Evolutionary conservation across 2,113 vertebrate species (phyloP), one percentile per base, ranked within the genome.

Genomic region (Periophthalmodon schlosseri): DNA sequence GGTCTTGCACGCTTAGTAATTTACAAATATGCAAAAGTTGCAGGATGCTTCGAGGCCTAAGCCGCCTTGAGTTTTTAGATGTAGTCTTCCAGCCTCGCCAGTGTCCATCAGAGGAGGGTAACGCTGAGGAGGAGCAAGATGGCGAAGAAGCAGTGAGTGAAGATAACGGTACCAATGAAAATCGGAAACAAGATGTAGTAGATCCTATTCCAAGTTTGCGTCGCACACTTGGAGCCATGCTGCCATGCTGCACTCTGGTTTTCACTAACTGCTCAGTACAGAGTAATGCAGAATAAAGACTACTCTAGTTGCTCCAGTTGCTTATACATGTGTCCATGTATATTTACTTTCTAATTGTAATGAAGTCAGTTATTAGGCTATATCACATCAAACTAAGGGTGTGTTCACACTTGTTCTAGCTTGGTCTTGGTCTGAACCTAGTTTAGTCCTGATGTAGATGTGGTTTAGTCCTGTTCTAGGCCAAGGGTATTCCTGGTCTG

Each of bases 261-360:
- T 93, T 93, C 73, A 94, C 85, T n/a, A 83, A 91, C 47, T 94
- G 93, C 81, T 89, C 88, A 2, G 83, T 92, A 82, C 88, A 90
- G 68, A 74, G 85, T n/a, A 88, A 84, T 63, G 66, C 82, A 36
- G 92, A 93, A 49, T 94, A 78, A 85, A 64, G 0, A 70, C 14
- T 44, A 10, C 10, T 39, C 36, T 13, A 0, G 66, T 14, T 16
- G 65, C 28, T 60, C 11, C 3, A 57, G 28, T 47, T 9, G 39
- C 47, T 46, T 28, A 2, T 46, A 39, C 58, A 34, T 8, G 23
- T 47, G 21, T 57, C 5, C n/a, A 34, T 23, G 7, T 68, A 0
- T 23, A 68, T 76, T 74, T 66, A 33, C 18, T 34, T 68, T 20
- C 54, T 13, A 2, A 69, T 76, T 33, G 7, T 4, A 36, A 63